phyloP scores from a whole-genome alignment of 1,140 invertebrate genomes.

The Caenorhabditis elegans region WBcel235 BX284605.5:9853501-9854000 shows the following conservation, averaged over 20 bases:
- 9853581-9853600: not conserved
- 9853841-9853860: not conserved
- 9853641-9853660: constrained; percentile 17
- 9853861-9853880: not conserved
- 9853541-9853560: not conserved
- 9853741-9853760: not conserved
- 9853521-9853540: not conserved
- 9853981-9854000: not conserved
- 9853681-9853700: not conserved
- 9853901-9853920: not conserved
- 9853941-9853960: constrained; percentile 6
- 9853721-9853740: not conserved
- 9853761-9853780: too few species aligned
- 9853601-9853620: not conserved
- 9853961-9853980: constrained; percentile 8
- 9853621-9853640: not conserved
- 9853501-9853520: constrained; percentile 2
- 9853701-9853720: not conserved
- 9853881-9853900: not conserved
- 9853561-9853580: not conserved
- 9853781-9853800: too few species aligned
- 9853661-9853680: not conserved
- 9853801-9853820: too few species aligned
- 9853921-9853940: not conserved
- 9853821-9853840: not conserved